A percentile compares a stretch with the other conserved stretches of the same genome.
These are phyloP conservation scores for Apamea anceps DNA, from an alignment of 2,888 invertebrate species.

Conservation along the genomic window DNA sequence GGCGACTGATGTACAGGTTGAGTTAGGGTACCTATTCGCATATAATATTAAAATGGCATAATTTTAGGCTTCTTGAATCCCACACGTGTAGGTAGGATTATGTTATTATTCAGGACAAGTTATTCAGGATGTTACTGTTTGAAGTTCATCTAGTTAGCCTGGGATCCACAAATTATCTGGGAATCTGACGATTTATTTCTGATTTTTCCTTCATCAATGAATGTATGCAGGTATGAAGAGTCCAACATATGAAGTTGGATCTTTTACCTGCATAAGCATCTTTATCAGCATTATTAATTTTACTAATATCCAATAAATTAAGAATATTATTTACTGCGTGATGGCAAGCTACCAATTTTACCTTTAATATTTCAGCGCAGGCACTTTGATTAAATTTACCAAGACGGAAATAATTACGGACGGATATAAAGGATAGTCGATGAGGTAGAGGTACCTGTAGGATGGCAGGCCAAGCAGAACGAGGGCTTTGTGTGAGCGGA, in stretches of 20 bases:
- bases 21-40: background rate
- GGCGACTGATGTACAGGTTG: background rate
- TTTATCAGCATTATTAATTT: conserved; percentile 11
- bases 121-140: background rate
- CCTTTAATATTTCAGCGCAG: conserved; percentile 56
- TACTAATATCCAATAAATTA: conserved; percentile 38
- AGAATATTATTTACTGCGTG: conserved; percentile 37
- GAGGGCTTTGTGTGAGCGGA: background rate
- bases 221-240: background rate
- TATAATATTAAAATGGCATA: background rate
- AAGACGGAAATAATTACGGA: conserved; percentile 41
- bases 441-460: background rate
- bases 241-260: background rate
- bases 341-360: conserved; percentile 42
- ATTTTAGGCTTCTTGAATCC: background rate
- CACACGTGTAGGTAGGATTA: no score
- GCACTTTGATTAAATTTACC: conserved; percentile 59
- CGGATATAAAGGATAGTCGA: conserved; percentile 43
- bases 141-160: background rate
- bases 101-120: conserved; percentile 8
- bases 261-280: background rate
- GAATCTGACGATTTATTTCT: background rate
- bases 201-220: background rate
- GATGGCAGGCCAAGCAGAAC: background rate
- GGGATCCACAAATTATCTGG: background rate